Percentiles rank a stretch among this genome's conserved stretches.
These are phyloP conservation scores for Gnatocerus cornutus DNA, from an alignment of 2,888 invertebrate species.

Conservation along the genomic window DNA sequence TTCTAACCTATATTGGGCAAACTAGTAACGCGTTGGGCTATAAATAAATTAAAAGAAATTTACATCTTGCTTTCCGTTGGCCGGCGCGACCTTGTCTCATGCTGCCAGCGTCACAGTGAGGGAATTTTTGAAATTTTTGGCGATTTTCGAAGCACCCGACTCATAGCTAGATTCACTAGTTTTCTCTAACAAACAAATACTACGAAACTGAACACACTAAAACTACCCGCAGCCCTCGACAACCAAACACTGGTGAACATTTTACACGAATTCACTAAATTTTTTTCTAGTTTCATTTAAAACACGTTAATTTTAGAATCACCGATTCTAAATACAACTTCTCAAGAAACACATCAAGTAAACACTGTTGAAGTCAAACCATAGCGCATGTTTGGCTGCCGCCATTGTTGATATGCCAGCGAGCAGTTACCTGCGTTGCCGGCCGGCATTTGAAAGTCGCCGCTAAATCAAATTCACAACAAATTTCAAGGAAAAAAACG, in stretches of 20 bases:
- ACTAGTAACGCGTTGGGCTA: conserved; percentile 40
- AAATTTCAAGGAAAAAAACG: conserved; percentile 5
- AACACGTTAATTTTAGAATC: conserved; percentile 52
- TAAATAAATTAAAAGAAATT: conserved; percentile 59
- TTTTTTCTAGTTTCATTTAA: conserved; percentile 52
- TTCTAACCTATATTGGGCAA: conserved; percentile 63
- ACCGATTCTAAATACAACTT: conserved; percentile 64
- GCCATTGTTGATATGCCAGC: conserved; percentile 65
- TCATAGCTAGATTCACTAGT: conserved; percentile 61
- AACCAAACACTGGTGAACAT: conserved; percentile 59
- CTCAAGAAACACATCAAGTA: conserved; percentile 72
- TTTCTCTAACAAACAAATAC: conserved; percentile 57
- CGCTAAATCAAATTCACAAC: conserved; percentile 25
- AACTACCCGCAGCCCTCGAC: conserved; percentile 58
- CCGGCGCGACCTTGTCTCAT: conserved; percentile 75
- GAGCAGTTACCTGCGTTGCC: conserved; percentile 65
- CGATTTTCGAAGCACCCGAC: conserved; percentile 60
- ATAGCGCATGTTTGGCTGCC: conserved; percentile 70
- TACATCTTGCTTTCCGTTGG: conserved; percentile 75
- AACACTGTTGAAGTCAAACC: conserved; percentile 72
- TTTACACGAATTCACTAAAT: conserved; percentile 59
- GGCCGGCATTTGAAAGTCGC: conserved; percentile 50
- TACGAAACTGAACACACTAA: conserved; percentile 52
- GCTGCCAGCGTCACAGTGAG: conserved; percentile 67
- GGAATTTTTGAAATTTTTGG: conserved; percentile 66